Evolutionary conservation across 2,888 invertebrate species (phyloP).

Genomic region (Eurytoma adleriae): DNA sequence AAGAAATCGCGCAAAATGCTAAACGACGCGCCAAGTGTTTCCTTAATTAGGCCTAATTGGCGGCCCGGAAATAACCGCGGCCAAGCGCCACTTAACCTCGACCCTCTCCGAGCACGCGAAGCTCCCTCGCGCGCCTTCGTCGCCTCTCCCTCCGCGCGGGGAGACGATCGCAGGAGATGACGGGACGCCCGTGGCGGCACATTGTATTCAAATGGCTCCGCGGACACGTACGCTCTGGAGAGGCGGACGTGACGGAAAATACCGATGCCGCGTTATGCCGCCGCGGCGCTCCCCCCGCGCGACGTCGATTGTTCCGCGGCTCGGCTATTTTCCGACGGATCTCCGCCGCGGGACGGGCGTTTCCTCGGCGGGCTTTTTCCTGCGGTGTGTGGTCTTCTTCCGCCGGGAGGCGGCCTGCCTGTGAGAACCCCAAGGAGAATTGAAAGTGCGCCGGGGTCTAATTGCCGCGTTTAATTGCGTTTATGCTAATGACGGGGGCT

Average conservation of each 20-base stretch:
- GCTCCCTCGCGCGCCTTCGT: neutral
- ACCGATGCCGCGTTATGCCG: constrained; percentile 21
- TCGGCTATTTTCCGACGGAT: constrained; percentile 35
- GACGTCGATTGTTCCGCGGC: constrained; percentile 4
- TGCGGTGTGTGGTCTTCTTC: constrained; percentile 14
- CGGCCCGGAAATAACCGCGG: constrained; percentile 4
- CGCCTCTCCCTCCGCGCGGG: neutral
- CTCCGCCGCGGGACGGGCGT: constrained; percentile 27
- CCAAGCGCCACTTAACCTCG: constrained; percentile 30
- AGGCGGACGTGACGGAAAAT: constrained; percentile 42
- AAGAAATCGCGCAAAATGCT: neutral
- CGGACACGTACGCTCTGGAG: neutral
- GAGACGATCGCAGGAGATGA: constrained; percentile 2
- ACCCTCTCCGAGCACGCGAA: constrained; percentile 6
- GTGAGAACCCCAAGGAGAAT: constrained; percentile 36
- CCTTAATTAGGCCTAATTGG: constrained; percentile 30
- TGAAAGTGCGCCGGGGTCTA: constrained; percentile 30
- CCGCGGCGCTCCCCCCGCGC: neutral
- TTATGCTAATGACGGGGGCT: neutral
- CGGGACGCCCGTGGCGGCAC: neutral
- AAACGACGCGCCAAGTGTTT: constrained; percentile 18
- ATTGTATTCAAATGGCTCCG: constrained; percentile 46
- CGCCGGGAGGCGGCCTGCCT: neutral
- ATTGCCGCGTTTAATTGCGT: constrained; percentile 46
- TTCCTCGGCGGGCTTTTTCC: constrained; percentile 39